A percentile compares a stretch with the other conserved stretches of the same genome.
Evolutionary conservation across 1,140 invertebrate species (phyloP).

Genomic region (Agrypnia vestita): DNA sequence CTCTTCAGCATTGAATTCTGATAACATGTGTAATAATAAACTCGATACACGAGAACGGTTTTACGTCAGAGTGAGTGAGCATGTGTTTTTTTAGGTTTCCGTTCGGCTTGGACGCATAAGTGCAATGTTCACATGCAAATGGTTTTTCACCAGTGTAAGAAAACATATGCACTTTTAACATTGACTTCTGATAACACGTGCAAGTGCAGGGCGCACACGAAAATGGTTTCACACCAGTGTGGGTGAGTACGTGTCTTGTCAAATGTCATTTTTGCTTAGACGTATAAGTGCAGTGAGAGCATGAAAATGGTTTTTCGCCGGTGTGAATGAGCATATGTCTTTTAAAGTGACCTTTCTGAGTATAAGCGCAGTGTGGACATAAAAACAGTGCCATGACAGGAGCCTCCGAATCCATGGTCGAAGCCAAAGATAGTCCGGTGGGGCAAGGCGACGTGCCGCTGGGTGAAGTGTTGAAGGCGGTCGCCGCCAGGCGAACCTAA

Average conservation of each 20-base stretch:
- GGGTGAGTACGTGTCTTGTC: neutral
- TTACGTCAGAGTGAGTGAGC: neutral
- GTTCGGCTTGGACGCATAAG: neutral
- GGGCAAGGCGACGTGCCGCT: too few species aligned
- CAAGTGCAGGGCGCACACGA: neutral
- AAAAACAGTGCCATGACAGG: too few species aligned
- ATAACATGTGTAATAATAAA: too few species aligned
- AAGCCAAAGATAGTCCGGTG: too few species aligned
- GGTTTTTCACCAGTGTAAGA: neutral
- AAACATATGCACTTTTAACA: neutral
- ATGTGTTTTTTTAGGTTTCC: neutral
- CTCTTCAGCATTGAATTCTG: too few species aligned
- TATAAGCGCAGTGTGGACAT: neutral
- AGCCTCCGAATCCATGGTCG: too few species aligned
- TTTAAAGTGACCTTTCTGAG: neutral
- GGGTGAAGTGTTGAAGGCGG: too few species aligned
- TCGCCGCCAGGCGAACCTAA: too few species aligned
- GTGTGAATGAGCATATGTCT: neutral
- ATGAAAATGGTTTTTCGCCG: neutral
- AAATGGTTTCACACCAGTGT: neutral
- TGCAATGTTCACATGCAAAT: neutral
- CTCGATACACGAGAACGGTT: too few species aligned
- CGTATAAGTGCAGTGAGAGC: neutral
- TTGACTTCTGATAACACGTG: neutral
- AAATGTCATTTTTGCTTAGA: neutral